These are phyloP conservation scores for Drosophila yooni DNA, from an alignment of 2,888 invertebrate species.

Conservation along the genomic window DNA sequence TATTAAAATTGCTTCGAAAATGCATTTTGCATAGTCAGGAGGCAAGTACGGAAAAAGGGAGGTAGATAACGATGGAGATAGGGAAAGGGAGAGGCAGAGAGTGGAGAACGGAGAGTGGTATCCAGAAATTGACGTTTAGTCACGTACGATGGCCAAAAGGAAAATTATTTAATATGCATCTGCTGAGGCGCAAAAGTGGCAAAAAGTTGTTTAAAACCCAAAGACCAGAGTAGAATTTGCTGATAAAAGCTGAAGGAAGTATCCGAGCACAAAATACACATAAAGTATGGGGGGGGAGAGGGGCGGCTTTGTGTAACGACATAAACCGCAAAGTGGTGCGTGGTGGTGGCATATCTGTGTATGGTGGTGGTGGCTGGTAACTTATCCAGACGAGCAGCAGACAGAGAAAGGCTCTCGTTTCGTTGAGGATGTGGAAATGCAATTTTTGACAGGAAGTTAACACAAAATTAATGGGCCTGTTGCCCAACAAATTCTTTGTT, in stretches of 20 bases:
- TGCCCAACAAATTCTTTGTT: slow-evolving; percentile 8
- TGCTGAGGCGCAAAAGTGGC: slow-evolving; percentile 66
- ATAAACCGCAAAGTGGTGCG: slow-evolving; percentile 34
- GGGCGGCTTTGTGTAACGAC: slow-evolving; percentile 13
- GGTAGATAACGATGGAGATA: not conserved
- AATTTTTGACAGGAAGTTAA: slow-evolving; percentile 65
- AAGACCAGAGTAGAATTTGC: slow-evolving; percentile 29
- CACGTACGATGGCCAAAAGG: slow-evolving; percentile 72
- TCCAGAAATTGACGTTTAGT: slow-evolving; percentile 77
- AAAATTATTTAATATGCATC: slow-evolving; percentile 78
- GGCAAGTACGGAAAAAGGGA: not conserved
- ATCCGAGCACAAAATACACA: not conserved
- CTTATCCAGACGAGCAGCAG: slow-evolving; percentile 15
- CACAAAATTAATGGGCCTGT: slow-evolving; percentile 54
- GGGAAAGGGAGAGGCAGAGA: not conserved
- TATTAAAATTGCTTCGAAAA: slow-evolving; percentile 71
- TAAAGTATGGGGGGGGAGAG: not conserved
- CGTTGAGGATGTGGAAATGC: slow-evolving; percentile 38
- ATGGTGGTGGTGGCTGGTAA: slow-evolving; percentile 9
- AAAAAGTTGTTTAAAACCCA: slow-evolving; percentile 58
- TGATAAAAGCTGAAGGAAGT: slow-evolving; percentile 41
- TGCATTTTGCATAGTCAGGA: slow-evolving; percentile 58
- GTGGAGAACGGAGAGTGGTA: slow-evolving; percentile 8
- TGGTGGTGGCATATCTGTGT: slow-evolving; percentile 1
- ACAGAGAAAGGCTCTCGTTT: slow-evolving; percentile 5